Base-by-base conservation (phyloP, 2,888 invertebrate species). In the Tetragnatha montana region DNA sequence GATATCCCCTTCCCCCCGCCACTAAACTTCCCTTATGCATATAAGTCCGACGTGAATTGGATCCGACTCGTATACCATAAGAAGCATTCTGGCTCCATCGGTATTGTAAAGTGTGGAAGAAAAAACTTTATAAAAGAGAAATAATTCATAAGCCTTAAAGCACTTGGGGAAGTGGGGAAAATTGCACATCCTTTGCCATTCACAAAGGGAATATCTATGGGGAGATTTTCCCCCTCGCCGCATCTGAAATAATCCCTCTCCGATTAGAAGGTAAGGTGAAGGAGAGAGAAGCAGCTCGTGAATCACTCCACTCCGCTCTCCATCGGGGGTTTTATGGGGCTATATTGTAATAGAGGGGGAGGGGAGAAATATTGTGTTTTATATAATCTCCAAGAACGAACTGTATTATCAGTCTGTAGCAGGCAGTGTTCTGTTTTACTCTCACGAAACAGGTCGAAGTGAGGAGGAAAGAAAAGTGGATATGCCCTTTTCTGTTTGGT, bases 191-290 rank as follows among this genome's bases (percentile, higher is more conserved):
- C 60, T 84, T 84, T 76, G 17, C 78, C 78, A 85, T 85, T 85
- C 85, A 82, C 50, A 76, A 19, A 76, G 50, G 76, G 21, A 76
- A 76, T 76, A 76, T 76, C 49, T 76, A 75, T 21, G 49, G 74
- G 75, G 80, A 51, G 21, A 87, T 74, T 81, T 81, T 78, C 78
- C 70, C 81, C 81, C 82, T 73, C 68, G 22, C 70, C 74, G 81
- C 71, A 82, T 82, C 81, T 80, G 81, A 88, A 88, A 88, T 88
- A 88, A 88, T 88, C 87, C 87, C 87, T 71, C 51, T 51, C 76
- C 81, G 87, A 88, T 88, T 88, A 88, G 76, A 78, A 22, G 70
- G 50, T 51, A 21, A 78, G 87, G 82, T 88, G 87, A 88, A 82
- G 81, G 87, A 88, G 60, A 74, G 80, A 35, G 74, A 86, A 80